phyloP scores from a whole-genome alignment of 2,888 invertebrate species.

The Nomada ferruginata region DNA sequence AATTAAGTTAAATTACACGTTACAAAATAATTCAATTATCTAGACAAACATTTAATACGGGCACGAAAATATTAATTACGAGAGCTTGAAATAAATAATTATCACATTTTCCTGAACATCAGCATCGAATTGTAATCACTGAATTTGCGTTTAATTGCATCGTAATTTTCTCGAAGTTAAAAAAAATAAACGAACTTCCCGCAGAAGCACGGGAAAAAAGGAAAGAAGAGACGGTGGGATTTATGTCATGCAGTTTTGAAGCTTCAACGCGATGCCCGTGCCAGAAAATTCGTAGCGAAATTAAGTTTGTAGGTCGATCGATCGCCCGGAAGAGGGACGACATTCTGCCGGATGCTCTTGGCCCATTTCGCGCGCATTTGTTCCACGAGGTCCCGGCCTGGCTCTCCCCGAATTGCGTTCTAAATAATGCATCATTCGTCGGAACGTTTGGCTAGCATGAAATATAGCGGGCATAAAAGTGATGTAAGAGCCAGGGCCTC shows the following conservation, averaged over 20 bases:
- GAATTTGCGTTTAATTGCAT: no score
- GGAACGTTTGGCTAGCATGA: constrained; percentile 65
- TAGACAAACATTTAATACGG: no score
- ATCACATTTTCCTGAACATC: neutral
- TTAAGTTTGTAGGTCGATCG: constrained; percentile 55
- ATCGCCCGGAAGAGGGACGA: constrained; percentile 45
- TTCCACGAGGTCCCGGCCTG: constrained; percentile 48
- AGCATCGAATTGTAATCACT: no score
- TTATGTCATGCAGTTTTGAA: constrained; percentile 5
- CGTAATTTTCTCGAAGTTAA: no score
- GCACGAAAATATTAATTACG: neutral
- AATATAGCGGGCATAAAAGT: constrained; percentile 72
- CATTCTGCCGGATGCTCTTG: constrained; percentile 52
- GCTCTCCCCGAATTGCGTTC: constrained; percentile 65
- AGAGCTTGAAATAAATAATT: neutral
- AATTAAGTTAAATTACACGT: no score
- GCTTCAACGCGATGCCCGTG: neutral
- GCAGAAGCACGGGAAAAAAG: neutral
- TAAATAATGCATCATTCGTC: constrained; percentile 73
- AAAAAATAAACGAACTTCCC: no score
- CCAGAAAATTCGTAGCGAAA: constrained; percentile 27
- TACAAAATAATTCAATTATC: no score
- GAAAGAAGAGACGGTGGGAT: neutral
- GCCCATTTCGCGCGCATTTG: constrained; percentile 62
- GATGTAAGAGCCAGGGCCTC: constrained; percentile 65